phyloP scores from a whole-genome alignment of 1,140 invertebrate species.

The Drosophila lacteicornis region DNA sequence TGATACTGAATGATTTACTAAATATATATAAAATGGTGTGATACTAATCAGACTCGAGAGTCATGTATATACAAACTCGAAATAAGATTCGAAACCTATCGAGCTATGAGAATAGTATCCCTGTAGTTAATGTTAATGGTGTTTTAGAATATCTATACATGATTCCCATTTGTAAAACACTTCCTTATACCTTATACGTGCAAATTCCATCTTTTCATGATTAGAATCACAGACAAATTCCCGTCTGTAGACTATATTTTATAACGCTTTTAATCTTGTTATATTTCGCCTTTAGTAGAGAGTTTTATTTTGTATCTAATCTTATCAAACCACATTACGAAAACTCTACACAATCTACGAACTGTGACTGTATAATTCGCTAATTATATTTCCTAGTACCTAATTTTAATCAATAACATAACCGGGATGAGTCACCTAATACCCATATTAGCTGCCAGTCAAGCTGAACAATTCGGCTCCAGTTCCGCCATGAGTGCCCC shows the following conservation, averaged over 20 bases:
- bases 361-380: background rate
- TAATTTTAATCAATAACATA: background rate
- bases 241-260: background rate
- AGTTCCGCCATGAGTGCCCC: background rate
- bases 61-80: too few relatives aligned
- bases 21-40: background rate
- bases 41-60: background rate
- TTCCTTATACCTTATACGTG: background rate
- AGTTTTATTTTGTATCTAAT: background rate
- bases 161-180: background rate
- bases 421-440: background rate
- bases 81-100: too few relatives aligned
- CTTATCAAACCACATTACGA: background rate
- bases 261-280: background rate
- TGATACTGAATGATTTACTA: too few relatives aligned
- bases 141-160: too few relatives aligned
- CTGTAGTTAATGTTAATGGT: too few relatives aligned
- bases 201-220: too few relatives aligned
- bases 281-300: background rate
- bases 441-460: slow-evolving; percentile 1
- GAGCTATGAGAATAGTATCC: too few relatives aligned
- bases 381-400: background rate
- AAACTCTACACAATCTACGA: background rate
- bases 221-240: too few relatives aligned
- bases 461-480: background rate